Conservation (phyloP, 2,797 vertebrate species). For the Malacoraja senta region DNA sequence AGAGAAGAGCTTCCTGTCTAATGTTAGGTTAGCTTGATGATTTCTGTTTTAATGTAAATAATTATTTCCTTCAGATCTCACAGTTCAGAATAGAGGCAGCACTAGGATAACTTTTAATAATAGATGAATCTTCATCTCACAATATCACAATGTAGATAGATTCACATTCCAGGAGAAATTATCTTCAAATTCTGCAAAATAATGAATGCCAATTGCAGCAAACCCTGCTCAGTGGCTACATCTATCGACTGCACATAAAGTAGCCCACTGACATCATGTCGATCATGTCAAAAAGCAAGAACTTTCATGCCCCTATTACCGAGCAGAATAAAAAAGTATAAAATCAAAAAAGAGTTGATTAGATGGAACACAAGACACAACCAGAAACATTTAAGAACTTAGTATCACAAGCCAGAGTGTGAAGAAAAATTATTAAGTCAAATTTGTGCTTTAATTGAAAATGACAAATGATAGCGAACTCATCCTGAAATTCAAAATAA, state of each 20-base stretch:
- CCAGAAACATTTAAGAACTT: not conserved
- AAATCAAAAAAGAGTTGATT: not conserved
- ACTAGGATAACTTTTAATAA: not conserved
- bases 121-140: not conserved
- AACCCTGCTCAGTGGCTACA: not conserved
- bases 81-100: not conserved
- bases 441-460: not conserved
- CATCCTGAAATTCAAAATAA: not conserved
- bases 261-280: not conserved
- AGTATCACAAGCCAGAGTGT: not conserved
- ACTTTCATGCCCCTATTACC: not conserved
- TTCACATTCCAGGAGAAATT: conserved; percentile 1
- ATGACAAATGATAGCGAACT: not conserved
- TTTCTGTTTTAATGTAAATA: not conserved
- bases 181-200: not conserved
- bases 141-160: not conserved
- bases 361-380: not conserved
- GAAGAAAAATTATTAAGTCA: not conserved
- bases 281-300: not conserved
- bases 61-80: not conserved
- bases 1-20: not conserved
- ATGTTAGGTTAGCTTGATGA: not conserved
- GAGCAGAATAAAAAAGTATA: not conserved
- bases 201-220: not conserved
- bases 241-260: not conserved